phyloP scores from a whole-genome alignment of 2,797 vertebrate species.

The Linurgus olivaceus region DNA sequence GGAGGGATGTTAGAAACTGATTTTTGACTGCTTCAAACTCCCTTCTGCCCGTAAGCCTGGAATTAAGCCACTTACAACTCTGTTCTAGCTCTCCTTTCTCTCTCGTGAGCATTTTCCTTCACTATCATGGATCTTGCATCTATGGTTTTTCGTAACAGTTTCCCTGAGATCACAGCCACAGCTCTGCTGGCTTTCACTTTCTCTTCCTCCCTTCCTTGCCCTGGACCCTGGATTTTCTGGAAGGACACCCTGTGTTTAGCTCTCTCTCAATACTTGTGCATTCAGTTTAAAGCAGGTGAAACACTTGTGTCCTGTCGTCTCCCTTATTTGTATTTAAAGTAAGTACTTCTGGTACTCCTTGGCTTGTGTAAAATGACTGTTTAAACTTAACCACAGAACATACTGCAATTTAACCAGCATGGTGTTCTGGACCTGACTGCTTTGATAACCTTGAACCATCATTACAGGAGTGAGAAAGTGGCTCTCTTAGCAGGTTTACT shows the following conservation, averaged over 20 bases:
- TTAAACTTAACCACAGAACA: neutral
- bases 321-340: neutral
- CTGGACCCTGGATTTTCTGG: neutral
- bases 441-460: neutral
- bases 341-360: neutral
- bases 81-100: neutral
- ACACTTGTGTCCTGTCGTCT: neutral
- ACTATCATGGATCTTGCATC: neutral
- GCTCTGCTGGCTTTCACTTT: neutral
- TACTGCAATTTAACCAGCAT: neutral
- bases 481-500: neutral
- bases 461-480: neutral
- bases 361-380: neutral
- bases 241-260: neutral
- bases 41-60: neutral
- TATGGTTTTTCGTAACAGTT: accelerated
- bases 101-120: neutral
- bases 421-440: neutral
- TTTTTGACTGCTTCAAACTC: neutral
- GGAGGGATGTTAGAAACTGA: neutral
- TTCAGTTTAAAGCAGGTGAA: neutral
- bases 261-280: neutral
- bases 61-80: neutral
- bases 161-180: neutral
- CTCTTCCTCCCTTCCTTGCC: neutral